A percentile compares a stretch with the other conserved stretches of the same genome.
Evolutionary conservation across 2,113 vertebrate genomes (phyloP).

Genomic region (Hipposideros armiger): DNA sequence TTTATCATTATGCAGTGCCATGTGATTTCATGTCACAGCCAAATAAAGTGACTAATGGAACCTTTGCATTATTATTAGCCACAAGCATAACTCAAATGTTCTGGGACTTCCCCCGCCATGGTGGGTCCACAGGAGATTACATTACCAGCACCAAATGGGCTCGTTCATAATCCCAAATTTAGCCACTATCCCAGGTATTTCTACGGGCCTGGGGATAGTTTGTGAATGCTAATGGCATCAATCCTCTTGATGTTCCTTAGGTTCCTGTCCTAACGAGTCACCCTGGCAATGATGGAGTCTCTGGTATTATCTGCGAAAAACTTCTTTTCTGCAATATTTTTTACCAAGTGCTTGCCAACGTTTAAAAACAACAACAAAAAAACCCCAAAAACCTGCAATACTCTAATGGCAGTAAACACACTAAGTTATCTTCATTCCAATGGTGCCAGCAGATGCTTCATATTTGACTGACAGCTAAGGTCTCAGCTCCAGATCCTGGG

Average conservation of each 20-base stretch:
- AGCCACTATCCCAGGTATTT: background rate
- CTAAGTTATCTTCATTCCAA: background rate
- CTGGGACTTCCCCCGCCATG: background rate
- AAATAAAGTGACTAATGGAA: constrained; percentile 39
- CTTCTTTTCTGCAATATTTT: background rate
- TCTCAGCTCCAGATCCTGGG: background rate
- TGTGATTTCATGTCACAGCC: constrained; percentile 68
- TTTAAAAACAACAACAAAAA: background rate
- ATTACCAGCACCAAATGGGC: background rate
- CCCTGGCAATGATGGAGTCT: background rate
- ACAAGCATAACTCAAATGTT: background rate
- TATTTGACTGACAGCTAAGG: background rate
- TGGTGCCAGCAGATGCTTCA: background rate
- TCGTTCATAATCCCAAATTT: background rate
- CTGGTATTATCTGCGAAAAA: background rate
- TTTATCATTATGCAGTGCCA: background rate
- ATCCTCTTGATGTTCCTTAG: background rate
- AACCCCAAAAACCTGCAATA: background rate
- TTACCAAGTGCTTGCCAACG: background rate
- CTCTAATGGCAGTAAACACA: background rate
- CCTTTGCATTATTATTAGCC: constrained; percentile 9
- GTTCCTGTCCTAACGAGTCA: background rate
- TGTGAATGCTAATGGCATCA: background rate
- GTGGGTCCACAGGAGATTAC: background rate
- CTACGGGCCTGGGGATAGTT: background rate